These are phyloP conservation scores for Megaceryle maxima DNA, from an alignment of 2,113 vertebrate species.

Conservation along the genomic window DNA sequence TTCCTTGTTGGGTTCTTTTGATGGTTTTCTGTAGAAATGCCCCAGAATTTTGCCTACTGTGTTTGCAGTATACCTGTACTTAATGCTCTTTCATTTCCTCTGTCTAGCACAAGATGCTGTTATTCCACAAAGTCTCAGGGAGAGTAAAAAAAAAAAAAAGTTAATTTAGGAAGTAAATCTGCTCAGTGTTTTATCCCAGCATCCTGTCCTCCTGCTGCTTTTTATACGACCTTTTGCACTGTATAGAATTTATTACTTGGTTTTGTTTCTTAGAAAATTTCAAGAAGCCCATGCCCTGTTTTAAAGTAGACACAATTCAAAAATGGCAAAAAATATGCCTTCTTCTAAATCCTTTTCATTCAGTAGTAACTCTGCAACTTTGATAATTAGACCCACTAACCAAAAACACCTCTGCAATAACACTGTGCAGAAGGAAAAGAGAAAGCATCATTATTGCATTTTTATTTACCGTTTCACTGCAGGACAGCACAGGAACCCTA, in stretches of 20 bases:
- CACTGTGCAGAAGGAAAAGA: neutral
- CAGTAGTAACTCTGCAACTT: neutral
- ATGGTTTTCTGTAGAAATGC: conserved; percentile 29
- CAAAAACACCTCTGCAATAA: neutral
- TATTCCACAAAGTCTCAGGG: conserved; percentile 9
- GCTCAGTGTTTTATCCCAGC: conserved; percentile 26
- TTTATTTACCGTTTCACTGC: neutral
- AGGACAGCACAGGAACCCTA: neutral
- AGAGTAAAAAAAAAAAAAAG: neutral
- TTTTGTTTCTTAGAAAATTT: neutral
- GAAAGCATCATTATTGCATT: neutral
- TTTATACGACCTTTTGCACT: conserved; percentile 18
- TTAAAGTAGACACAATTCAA: neutral
- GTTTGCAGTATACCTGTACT: conserved; percentile 9
- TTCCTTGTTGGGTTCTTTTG: neutral
- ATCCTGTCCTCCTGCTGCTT: conserved; percentile 54
- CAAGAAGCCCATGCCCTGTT: neutral
- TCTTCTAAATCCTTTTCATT: neutral
- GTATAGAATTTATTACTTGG: neutral
- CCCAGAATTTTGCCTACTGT: neutral
- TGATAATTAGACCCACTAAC: neutral
- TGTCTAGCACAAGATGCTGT: conserved; percentile 31
- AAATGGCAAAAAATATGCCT: neutral
- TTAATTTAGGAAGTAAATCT: conserved; percentile 50
- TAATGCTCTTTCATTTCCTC: conserved; percentile 50